Base-by-base conservation (phyloP, 37 sponge, comb jelly and placozoan genomes). In the Spongia lamella region DNA sequence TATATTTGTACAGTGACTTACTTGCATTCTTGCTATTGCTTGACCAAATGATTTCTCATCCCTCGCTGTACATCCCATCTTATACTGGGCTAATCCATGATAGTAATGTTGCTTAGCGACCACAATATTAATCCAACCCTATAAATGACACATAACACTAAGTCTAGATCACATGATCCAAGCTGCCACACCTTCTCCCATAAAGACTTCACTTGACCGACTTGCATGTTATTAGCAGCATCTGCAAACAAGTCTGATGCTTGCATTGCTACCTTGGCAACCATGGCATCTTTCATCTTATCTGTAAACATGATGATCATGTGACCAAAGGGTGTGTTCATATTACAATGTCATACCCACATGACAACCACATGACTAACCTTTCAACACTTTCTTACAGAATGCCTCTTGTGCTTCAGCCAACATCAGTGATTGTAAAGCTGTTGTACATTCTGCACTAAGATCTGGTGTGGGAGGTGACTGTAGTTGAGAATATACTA, bases 381-480 rank as follows among this genome's bases (percentile, higher is more conserved):
- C 89, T 70, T 66, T 83, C 32, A 35, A 59, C 17, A 86, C 92
- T 81, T 96, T 96, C 72, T 81, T 68, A 25, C 77, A 88, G 68
- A 93, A 85, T n/a, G 78, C 70, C 70, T 96, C 97, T 69, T 96
- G 97, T 43, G 91, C 93, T 49, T 96, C 94, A 16, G 94, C 97
- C 66, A 93, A 68, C 97, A 96, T 96, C 19, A 93, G 82, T 20
- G 86, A 69, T 13, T 78, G 64, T 55, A 96, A 83, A 63, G 94
- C 91, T 17, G 79, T 82, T 27, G 87, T 77, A 57, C 66, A 56
- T 61, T 96, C 94, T 7, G 92, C 84, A 17, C 86, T 73, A 57
- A 96, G 79, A 71, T 96, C 97, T 38, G 97, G 94, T 27, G 92
- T 90, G 0, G 97, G 93, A 0, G 90, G 80, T n/a, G 87, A 81